These are phyloP conservation scores for Montipora efflorescens DNA, from an alignment of 64 coral and sea anemone species.

Conservation along the genomic window DNA sequence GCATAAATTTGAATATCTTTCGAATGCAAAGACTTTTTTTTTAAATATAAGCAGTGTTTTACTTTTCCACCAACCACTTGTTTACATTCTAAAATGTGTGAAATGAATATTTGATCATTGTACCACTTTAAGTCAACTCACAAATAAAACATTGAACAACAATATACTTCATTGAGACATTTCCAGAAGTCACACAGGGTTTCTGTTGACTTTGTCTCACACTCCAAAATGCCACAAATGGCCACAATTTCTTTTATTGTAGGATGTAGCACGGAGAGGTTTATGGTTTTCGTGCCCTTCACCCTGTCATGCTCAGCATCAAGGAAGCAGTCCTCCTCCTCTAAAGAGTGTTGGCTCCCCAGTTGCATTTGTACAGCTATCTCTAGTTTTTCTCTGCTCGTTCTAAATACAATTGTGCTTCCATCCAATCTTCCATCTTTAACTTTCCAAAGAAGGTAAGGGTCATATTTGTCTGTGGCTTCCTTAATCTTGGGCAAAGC, in stretches of 20 bases:
- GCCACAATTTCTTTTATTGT: constrained; percentile 58
- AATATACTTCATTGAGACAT: background rate
- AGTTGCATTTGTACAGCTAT: constrained; percentile 12
- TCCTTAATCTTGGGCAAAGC: constrained; percentile 24
- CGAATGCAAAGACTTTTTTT: background rate
- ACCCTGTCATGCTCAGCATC: constrained; percentile 57
- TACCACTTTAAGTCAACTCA: background rate
- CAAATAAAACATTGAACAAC: background rate
- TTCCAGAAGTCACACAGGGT: constrained; percentile 51
- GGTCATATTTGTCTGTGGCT: constrained; percentile 33
- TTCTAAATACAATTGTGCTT: constrained; percentile 32
- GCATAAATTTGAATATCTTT: no score
- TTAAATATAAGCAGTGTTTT: background rate
- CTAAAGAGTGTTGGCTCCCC: background rate
- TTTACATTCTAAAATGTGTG: background rate
- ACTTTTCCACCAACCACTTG: background rate
- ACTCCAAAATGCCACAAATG: constrained; percentile 49
- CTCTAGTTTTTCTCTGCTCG: constrained; percentile 30
- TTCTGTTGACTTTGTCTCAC: constrained; percentile 33
- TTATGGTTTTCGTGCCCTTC: constrained; percentile 41
- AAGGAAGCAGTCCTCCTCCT: constrained; percentile 46
- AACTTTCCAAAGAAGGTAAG: constrained; percentile 29
- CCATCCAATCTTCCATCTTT: background rate
- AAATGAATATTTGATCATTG: background rate
- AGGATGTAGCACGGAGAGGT: constrained; percentile 57